phyloP scores from a whole-genome alignment of 2,113 vertebrate species.

The Megaleporinus macrocephalus region DNA sequence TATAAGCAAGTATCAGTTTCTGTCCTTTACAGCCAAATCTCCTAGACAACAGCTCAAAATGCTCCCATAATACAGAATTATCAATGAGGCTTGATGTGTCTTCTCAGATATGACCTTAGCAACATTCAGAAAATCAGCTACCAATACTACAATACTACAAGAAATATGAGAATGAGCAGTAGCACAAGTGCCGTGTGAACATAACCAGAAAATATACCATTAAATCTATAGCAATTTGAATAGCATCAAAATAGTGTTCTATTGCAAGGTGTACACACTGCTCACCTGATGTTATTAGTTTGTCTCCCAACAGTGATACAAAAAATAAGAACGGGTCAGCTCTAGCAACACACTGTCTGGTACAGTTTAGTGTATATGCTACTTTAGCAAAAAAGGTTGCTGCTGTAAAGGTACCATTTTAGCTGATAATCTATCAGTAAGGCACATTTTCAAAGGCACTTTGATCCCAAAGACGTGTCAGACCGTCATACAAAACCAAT shows the following conservation, averaged over 20 bases:
- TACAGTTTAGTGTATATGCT: neutral
- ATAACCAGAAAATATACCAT: neutral
- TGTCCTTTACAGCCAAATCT: neutral
- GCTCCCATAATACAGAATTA: neutral
- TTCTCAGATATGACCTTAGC: neutral
- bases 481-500: neutral
- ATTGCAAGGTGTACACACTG: neutral
- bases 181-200: neutral
- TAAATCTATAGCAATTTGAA: neutral
- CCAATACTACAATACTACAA: neutral
- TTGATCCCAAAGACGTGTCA: neutral
- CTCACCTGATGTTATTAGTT: neutral
- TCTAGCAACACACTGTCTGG: neutral
- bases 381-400: neutral
- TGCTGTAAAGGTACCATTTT: neutral
- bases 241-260: neutral
- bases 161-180: too few species aligned
- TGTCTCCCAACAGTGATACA: neutral
- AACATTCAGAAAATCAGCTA: neutral
- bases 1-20: neutral
- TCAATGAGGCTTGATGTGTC: too few species aligned
- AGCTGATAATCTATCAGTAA: neutral
- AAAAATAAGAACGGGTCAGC: neutral
- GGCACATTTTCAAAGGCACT: constrained; percentile 34
- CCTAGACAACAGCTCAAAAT: neutral